Conservation (phyloP, 1,140 invertebrate genomes). For the Neocloeon triangulifer region DNA sequence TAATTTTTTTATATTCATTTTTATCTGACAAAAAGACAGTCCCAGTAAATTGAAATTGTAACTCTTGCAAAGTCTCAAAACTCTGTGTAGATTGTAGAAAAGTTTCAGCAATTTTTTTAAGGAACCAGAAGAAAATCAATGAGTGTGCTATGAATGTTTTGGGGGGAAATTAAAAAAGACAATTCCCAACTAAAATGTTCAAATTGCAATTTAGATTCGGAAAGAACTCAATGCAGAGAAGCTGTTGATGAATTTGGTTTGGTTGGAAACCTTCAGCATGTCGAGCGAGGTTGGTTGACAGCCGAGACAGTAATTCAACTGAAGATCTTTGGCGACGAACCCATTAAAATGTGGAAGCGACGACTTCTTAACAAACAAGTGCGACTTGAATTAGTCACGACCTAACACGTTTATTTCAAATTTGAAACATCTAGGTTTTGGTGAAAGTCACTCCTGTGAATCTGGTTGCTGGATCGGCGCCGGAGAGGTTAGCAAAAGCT, state of each 20-base stretch:
- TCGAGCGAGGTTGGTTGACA: slow-evolving; percentile 71
- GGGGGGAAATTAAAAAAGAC: no score
- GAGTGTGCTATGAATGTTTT: no score
- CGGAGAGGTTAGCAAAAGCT: slow-evolving; percentile 30
- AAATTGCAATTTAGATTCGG: no score
- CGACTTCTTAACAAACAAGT: slow-evolving; percentile 44
- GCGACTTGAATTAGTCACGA: no score
- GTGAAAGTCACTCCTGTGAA: slow-evolving; percentile 51
- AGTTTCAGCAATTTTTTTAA: slow-evolving; percentile 1
- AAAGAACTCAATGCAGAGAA: no score
- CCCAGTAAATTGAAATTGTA: no score
- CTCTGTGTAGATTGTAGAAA: no score
- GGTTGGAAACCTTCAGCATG: slow-evolving; percentile 30
- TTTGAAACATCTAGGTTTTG: slow-evolving; percentile 13
- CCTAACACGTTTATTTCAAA: neutral
- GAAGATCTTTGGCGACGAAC: slow-evolving; percentile 61
- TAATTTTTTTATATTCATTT: no score
- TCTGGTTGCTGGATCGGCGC: slow-evolving; percentile 29
- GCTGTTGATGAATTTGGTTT: slow-evolving; percentile 40
- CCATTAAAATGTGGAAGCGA: slow-evolving; percentile 61
- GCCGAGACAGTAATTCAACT: slow-evolving; percentile 69
- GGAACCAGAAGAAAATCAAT: slow-evolving; percentile 12
- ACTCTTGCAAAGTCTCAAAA: no score
- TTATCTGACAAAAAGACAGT: no score
- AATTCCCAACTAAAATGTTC: no score